phyloP scores from a whole-genome alignment of 2,797 vertebrate species.

The Lepus oiostolus region DNA sequence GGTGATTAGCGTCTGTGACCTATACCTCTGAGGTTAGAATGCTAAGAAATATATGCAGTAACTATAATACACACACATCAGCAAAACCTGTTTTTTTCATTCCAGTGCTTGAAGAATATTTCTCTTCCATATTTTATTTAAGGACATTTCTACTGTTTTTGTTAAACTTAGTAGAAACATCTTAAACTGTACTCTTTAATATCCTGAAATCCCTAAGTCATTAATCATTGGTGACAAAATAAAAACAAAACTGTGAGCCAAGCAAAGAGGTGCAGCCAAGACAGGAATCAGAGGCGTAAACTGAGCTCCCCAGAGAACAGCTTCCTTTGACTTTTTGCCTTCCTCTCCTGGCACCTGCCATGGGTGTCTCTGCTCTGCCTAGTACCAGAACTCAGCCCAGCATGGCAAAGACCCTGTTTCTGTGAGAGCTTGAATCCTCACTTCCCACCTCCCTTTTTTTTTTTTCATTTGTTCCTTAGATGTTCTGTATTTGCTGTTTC shows the following conservation, averaged over 20 bases:
- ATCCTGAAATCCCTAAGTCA: constrained; percentile 26
- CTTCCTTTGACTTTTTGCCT: neutral
- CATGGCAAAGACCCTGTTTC: neutral
- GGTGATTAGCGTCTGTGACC: neutral
- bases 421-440: neutral
- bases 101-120: neutral
- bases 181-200: constrained; percentile 24
- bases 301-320: neutral
- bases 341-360: constrained; percentile 52
- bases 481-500: constrained; percentile 33
- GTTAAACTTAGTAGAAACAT: constrained; percentile 37
- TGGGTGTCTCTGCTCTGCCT: neutral
- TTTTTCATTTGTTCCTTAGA: neutral
- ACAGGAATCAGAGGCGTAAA: constrained; percentile 26
- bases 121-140: constrained; percentile 53
- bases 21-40: neutral
- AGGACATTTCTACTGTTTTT: constrained; percentile 26
- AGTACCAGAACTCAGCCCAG: constrained; percentile 38
- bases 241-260: constrained; percentile 71
- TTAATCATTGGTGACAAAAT: constrained; percentile 61
- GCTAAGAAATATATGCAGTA: neutral
- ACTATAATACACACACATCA: neutral
- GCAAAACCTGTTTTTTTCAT: constrained; percentile 12
- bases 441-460: neutral
- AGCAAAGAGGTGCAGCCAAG: constrained; percentile 41